Percentiles rank a stretch among this genome's conserved stretches.
Conservation (phyloP, 1,140 invertebrate species). For the Lycorma delicatula region DNA sequence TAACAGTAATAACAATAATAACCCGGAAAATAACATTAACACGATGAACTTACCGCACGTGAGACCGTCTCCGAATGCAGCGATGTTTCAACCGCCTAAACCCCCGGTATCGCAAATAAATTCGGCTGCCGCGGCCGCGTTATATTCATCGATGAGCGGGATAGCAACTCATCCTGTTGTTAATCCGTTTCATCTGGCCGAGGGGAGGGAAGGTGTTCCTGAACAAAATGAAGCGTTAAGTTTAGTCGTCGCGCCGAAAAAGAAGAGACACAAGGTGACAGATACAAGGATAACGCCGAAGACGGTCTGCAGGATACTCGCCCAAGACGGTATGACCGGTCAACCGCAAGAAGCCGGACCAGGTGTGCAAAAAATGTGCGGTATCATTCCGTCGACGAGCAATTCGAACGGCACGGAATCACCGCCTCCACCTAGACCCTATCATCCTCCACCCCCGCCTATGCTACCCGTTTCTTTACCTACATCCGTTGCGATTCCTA, state of each 20-base stretch:
- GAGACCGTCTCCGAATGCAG: constrained; percentile 51
- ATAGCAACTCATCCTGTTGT: constrained; percentile 42
- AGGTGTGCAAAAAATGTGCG: constrained; percentile 34
- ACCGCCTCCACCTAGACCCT: constrained; percentile 59
- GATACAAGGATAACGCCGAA: constrained; percentile 90
- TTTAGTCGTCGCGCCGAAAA: constrained; percentile 87
- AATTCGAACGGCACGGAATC: constrained; percentile 34
- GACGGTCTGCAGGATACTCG: constrained; percentile 76
- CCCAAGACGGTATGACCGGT: constrained; percentile 64
- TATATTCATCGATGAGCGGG: constrained; percentile 46
- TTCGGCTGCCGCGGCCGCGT: constrained; percentile 44
- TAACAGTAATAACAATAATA: constrained; percentile 27
- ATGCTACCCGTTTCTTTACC: constrained; percentile 80
- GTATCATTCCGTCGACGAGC: constrained; percentile 36
- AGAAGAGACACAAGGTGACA: constrained; percentile 94
- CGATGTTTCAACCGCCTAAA: constrained; percentile 72
- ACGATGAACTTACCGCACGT: constrained; percentile 59
- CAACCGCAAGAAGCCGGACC: constrained; percentile 38
- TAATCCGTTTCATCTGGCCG: constrained; percentile 56
- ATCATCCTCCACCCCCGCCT: constrained; percentile 69
- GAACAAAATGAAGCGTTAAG: constrained; percentile 92
- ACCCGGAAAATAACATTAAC: constrained; percentile 47
- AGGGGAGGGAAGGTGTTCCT: constrained; percentile 52
- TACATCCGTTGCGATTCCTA: constrained; percentile 90
- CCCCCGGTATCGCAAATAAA: constrained; percentile 58